Conservation (phyloP, 2,888 invertebrate species). For the Sarcophaga rosellei region DNA sequence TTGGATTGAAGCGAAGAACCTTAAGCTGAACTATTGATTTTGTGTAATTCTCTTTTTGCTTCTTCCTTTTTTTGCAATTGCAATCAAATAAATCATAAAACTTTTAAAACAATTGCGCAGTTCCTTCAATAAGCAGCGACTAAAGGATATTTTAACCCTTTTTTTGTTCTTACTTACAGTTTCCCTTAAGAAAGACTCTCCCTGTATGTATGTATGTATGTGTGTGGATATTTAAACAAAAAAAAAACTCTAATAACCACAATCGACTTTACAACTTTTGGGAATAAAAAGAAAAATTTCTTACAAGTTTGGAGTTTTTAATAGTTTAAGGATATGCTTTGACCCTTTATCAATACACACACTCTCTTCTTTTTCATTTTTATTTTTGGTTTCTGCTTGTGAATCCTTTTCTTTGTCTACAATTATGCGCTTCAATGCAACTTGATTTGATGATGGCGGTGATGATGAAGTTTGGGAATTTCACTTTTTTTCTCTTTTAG, state of each 20-base stretch:
- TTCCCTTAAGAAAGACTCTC: background rate
- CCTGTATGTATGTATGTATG: too few species aligned
- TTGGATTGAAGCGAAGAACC: background rate
- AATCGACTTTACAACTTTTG: constrained; percentile 40
- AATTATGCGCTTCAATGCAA: constrained; percentile 63
- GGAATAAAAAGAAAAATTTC: background rate
- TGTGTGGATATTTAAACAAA: too few species aligned
- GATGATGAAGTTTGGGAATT: constrained; percentile 33
- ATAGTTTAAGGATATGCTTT: background rate
- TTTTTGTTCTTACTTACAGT: background rate
- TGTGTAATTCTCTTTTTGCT: background rate
- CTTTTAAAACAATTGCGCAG: constrained; percentile 53
- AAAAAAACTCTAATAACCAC: constrained; percentile 50
- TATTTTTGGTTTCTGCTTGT: background rate
- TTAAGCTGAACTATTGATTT: constrained; percentile 26
- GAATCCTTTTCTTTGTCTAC: constrained; percentile 14
- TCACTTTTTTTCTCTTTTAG: background rate
- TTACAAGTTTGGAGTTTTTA: constrained; percentile 5
- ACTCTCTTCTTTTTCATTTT: background rate
- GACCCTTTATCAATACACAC: constrained; percentile 49
- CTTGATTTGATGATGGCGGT: constrained; percentile 41
- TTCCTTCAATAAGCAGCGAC: constrained; percentile 10
- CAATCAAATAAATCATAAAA: constrained; percentile 2
- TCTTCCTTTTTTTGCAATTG: constrained; percentile 20
- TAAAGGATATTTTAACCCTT: constrained; percentile 52